A percentile compares a stretch with the other conserved stretches of the same genome.
These are phyloP conservation scores for Atethmia centrago DNA, from an alignment of 2,888 invertebrate genomes.

Conservation along the genomic window DNA sequence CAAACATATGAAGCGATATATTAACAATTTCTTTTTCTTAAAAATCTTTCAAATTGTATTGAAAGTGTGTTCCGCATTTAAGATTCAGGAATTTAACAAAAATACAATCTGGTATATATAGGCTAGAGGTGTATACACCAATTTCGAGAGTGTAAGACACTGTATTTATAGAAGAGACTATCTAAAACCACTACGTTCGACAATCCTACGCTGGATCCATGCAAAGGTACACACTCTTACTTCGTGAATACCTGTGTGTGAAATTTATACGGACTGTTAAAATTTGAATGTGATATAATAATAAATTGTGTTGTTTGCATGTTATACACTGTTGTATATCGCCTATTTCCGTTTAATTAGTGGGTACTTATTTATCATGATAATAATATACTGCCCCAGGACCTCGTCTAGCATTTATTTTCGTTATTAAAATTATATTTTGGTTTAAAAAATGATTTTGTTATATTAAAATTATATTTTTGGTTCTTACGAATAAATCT, in stretches of 20 bases:
- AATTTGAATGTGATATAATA: neutral
- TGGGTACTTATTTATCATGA: conserved; percentile 56
- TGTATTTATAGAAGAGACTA: neutral
- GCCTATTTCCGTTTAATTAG: conserved; percentile 22
- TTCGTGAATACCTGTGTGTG: neutral
- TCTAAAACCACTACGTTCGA: neutral
- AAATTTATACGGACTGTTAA: conserved; percentile 12
- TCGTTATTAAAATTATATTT: conserved; percentile 33
- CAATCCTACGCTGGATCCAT: neutral
- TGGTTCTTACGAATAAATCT: neutral
- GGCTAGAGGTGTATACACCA: too few species aligned
- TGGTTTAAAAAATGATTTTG: conserved; percentile 26
- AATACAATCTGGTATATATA: neutral
- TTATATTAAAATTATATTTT: conserved; percentile 28
- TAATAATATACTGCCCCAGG: conserved; percentile 24
- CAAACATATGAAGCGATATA: too few species aligned
- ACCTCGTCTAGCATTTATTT: conserved; percentile 35
- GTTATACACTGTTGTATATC: conserved; percentile 29
- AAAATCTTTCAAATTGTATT: neutral
- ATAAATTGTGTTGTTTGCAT: conserved; percentile 31
- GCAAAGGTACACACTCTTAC: neutral
- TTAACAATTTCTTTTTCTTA: too few species aligned
- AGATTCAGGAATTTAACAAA: neutral
- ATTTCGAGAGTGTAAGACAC: neutral
- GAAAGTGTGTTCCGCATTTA: neutral